Evolutionary conservation across 2,797 vertebrate species (phyloP), one percentile per base, ranked within the genome.

Genomic region (Ctenopoma kingsleyae): DNA sequence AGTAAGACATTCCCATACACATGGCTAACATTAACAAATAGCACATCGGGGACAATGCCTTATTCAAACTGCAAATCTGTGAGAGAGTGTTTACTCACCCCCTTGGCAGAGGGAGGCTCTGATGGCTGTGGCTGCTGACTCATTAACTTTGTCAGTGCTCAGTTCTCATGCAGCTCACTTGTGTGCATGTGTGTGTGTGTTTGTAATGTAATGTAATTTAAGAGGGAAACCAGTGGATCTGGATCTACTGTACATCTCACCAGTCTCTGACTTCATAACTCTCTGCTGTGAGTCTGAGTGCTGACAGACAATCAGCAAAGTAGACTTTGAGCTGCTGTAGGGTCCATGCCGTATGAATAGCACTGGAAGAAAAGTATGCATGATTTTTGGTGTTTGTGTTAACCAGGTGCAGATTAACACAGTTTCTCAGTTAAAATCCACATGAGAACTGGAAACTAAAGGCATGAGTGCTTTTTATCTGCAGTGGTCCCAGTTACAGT

Each of bases 401-500:
- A 65, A 71, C 76, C 65, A 76, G 86, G 85, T 83, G 83, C 80
- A 83, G 84, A 87, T 91, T 84, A 86, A 88, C 76, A 73, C 61
- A 23, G 54, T 83, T 82, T 81, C 64, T 71, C 36, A 16, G 66
- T 62, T 59, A 67, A 83, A 80, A 83, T 65, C 40, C 60, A 79
- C 71, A 76, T 74, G 67, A 71, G 55, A 60, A 51, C 40, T 60
- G 38, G 40, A 66, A 62, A 74, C 12, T 30, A 36, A 48, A 59
- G 19, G 11, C 16, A 35, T 38, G 9, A 12, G 46, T 38, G 27
- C 22, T 49, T 72, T 74, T 51, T 75, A 12, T 63, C 20, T 36
- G 23, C 17, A 12, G 30, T 52, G 47, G 16, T 74, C 44, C 27
- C 16, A 22, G 8, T 49, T 67, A 12, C 23, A 9, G 20, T 47